Base-by-base conservation (phyloP, 2,888 invertebrate genomes). In the Phalangium opilio region DNA sequence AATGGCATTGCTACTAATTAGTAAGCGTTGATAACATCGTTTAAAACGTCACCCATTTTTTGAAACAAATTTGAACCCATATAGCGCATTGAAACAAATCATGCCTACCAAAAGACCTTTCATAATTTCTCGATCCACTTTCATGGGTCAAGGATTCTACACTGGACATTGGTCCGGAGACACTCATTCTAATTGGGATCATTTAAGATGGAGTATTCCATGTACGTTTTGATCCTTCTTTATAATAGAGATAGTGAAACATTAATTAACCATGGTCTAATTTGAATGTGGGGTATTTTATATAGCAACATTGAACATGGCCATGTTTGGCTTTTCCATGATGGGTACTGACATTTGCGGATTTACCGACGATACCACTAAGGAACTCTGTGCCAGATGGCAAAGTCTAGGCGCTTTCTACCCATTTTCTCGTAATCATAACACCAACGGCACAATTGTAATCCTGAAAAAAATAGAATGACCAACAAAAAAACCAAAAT, bases 1-100 rank as follows among this genome's bases (percentile, higher is more conserved):
- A 84, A 90, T 63, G 77, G 83, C 0, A 71, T 78, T 44, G 74
- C 75, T 19, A 85, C 87, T 0, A 75, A 78, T 61, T 73, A 73
- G 83, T 27, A 27, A 27, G n/a, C n/a, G n/a, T n/a, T n/a, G n/a
- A n/a, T n/a, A n/a, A n/a, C n/a, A n/a, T n/a, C n/a, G n/a, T n/a
- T n/a, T n/a, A n/a, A n/a, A n/a, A n/a, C n/a, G 19, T 20, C 45
- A 35, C 3, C 44, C 45, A n/a, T 33, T 21, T 12, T 11, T 33
- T n/a, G n/a, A n/a, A n/a, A n/a, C n/a, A n/a, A n/a, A n/a, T n/a
- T n/a, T n/a, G n/a, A n/a, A n/a, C n/a, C n/a, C n/a, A n/a, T n/a
- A 27, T 27, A 27, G 27, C 8, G 27, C 27, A 4, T 27, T 27
- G 27, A 27, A 27, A 27, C 27, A 27, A 27, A 27, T 27, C 27